A percentile compares a stretch with the other conserved stretches of the same genome.
Evolutionary conservation across 2,113 vertebrate genomes (phyloP).

Genomic region (Benitochromis conjunctus): DNA sequence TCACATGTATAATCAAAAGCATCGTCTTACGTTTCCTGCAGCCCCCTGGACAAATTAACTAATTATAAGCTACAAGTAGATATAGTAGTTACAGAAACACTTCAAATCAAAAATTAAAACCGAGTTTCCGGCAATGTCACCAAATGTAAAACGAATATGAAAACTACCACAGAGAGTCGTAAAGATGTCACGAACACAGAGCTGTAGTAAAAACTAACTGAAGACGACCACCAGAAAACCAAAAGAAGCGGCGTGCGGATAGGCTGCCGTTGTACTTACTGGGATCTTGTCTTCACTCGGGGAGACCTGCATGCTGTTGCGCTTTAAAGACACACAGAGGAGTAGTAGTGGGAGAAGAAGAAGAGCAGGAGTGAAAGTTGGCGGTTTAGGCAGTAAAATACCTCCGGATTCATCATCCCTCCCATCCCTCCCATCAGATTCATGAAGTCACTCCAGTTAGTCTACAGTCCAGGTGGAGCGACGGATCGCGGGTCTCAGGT

Average conservation of each 20-base stretch:
- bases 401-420: neutral
- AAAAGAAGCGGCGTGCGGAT: neutral
- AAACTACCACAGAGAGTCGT: neutral
- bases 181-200: neutral
- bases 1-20: neutral
- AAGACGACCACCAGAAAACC: neutral
- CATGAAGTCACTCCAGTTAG: neutral
- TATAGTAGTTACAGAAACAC: neutral
- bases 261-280: conserved; percentile 54
- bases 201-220: neutral
- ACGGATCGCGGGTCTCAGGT: neutral
- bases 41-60: neutral
- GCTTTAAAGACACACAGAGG: conserved; percentile 49
- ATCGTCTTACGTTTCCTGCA: neutral
- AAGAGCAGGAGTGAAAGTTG: conserved; percentile 38
- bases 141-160: neutral
- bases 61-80: neutral
- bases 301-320: conserved; percentile 74
- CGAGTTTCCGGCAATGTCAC: neutral
- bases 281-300: conserved; percentile 76
- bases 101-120: neutral
- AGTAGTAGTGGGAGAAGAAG: neutral
- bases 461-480: neutral
- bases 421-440: neutral
- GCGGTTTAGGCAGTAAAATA: neutral